phyloP scores from a whole-genome alignment of 1,140 invertebrate species.

The Drosophila melanogaster region DNA sequence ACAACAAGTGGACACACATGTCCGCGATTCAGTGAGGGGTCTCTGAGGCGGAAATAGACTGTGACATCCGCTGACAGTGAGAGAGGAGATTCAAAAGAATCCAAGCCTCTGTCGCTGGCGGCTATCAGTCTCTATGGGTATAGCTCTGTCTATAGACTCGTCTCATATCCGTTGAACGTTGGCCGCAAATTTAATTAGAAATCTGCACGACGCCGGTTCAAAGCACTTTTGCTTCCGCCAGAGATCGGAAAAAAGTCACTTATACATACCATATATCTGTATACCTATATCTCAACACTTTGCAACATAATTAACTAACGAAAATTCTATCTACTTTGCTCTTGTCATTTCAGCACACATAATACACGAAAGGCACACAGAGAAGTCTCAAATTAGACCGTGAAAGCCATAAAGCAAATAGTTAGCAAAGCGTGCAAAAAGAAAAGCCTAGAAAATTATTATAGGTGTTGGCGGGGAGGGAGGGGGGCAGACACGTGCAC shows the following conservation, averaged over 20 bases:
- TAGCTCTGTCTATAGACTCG: slow-evolving; percentile 1
- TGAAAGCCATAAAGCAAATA: slow-evolving; percentile 57
- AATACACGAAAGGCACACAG: slow-evolving; percentile 17
- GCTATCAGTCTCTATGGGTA: slow-evolving; percentile 17
- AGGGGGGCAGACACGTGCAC: slow-evolving; percentile 19
- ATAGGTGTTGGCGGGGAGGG: background rate
- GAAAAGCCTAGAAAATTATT: slow-evolving; percentile 73
- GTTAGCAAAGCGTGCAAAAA: slow-evolving; percentile 68
- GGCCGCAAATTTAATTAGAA: slow-evolving; percentile 76
- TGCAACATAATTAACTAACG: slow-evolving; percentile 74
- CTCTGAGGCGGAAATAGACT: slow-evolving; percentile 69
- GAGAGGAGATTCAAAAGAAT: slow-evolving; percentile 26
- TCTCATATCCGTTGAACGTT: slow-evolving; percentile 70
- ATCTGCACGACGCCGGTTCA: slow-evolving; percentile 70
- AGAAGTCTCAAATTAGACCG: slow-evolving; percentile 68
- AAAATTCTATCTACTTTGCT: slow-evolving; percentile 74
- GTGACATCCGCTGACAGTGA: slow-evolving; percentile 71
- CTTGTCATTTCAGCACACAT: slow-evolving; percentile 64
- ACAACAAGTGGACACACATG: slow-evolving; percentile 52
- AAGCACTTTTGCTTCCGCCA: slow-evolving; percentile 71
- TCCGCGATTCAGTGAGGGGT: slow-evolving; percentile 11
- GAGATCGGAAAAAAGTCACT: slow-evolving; percentile 21
- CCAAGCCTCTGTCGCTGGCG: slow-evolving; percentile 5
- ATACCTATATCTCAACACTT: slow-evolving; percentile 61
- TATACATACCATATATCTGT: background rate